phyloP scores from a whole-genome alignment of 2,797 vertebrate genomes.

The Tapirus indicus region DNA sequence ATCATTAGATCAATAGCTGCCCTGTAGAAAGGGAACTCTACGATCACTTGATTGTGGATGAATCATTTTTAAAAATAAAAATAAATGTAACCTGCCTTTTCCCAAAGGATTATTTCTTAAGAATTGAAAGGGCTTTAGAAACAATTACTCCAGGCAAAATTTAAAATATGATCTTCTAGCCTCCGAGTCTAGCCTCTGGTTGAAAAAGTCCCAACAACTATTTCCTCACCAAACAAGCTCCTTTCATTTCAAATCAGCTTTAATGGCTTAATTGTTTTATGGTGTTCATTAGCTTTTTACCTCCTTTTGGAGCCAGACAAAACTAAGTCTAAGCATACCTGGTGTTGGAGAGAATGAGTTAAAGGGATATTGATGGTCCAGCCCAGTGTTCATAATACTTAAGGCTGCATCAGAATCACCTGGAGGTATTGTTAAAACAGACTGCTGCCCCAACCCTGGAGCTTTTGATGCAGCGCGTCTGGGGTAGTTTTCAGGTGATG shows the following conservation, averaged over 20 bases:
- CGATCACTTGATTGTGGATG: not conserved
- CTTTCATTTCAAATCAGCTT: conserved; percentile 54
- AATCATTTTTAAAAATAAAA: not conserved
- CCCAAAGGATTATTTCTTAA: not conserved
- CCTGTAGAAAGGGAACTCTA: not conserved
- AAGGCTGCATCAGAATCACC: rapidly evolving
- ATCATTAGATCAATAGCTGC: not conserved
- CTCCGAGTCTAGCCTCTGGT: not conserved
- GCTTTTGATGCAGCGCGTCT: not conserved
- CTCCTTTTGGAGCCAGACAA: conserved; percentile 48
- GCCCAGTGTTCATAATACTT: rapidly evolving
- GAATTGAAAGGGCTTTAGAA: not conserved
- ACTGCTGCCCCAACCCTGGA: not conserved
- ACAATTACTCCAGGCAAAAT: not conserved
- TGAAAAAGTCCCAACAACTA: not conserved
- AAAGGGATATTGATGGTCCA: not conserved
- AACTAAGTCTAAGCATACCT: not conserved
- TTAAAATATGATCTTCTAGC: not conserved
- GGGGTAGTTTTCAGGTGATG: no score
- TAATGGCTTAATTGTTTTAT: conserved; percentile 72
- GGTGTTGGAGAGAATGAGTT: not conserved
- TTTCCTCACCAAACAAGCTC: not conserved
- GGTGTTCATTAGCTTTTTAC: conserved; percentile 8
- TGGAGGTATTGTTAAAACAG: no score
- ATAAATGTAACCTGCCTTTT: not conserved